phyloP scores from a whole-genome alignment of 2,113 vertebrate genomes.

The Pseudorasbora parva region DNA sequence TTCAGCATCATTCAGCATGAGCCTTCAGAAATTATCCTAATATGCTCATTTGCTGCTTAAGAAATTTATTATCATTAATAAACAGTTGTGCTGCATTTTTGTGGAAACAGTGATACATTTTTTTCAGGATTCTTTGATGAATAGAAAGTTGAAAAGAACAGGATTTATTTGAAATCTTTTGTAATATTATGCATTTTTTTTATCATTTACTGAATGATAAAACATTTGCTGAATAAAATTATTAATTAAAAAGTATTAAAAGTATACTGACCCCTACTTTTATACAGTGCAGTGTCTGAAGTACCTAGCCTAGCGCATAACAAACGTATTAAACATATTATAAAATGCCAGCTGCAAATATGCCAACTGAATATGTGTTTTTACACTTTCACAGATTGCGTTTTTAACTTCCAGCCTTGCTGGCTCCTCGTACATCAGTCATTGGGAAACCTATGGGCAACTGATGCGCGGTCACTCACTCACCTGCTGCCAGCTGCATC shows the following conservation, averaged over 20 bases:
- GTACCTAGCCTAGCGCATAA: not conserved
- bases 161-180: too few relatives aligned
- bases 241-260: not conserved
- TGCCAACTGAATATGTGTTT: not conserved
- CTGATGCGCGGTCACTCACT: slow-evolving; percentile 60
- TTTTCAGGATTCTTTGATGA: too few relatives aligned
- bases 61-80: not conserved
- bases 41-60: not conserved
- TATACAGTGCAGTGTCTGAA: not conserved
- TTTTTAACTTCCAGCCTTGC: not conserved
- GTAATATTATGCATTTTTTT: not conserved
- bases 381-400: not conserved
- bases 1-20: not conserved
- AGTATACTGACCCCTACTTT: not conserved
- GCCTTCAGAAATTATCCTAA: not conserved
- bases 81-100: too few relatives aligned
- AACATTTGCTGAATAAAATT: not conserved
- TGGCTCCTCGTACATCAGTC: not conserved
- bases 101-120: too few relatives aligned
- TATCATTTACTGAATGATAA: not conserved
- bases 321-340: not conserved
- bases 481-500: slow-evolving; percentile 99
- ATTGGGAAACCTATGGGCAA: not conserved
- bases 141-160: too few relatives aligned
- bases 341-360: not conserved